phyloP scores from a whole-genome alignment of 1,140 invertebrate species.

The Ylistrum balloti region DNA sequence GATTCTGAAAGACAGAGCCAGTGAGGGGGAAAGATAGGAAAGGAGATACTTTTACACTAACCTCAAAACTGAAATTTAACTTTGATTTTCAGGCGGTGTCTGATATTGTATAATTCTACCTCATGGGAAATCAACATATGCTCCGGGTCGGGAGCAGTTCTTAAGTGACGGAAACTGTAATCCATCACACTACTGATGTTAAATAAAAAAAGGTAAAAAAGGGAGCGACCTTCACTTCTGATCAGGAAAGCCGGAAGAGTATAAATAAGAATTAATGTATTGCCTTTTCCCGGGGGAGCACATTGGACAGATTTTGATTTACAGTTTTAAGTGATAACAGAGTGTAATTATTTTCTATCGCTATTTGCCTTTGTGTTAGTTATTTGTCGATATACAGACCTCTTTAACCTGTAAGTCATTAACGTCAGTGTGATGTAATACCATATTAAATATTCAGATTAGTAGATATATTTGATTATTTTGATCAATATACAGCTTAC shows the following conservation, averaged over 20 bases:
- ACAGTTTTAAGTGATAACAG: background rate
- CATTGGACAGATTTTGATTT: constrained; percentile 17
- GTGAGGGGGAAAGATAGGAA: background rate
- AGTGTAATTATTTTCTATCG: background rate
- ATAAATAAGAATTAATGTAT: constrained; percentile 31
- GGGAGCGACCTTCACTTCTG: background rate
- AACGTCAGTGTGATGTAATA: background rate
- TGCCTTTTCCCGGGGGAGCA: background rate
- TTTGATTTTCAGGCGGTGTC: background rate
- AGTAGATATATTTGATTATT: background rate
- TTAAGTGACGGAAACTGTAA: background rate
- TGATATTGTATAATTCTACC: constrained; percentile 6
- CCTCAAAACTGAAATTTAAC: constrained; percentile 16
- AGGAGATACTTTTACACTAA: background rate
- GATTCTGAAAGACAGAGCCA: background rate
- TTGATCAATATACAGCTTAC: no score
- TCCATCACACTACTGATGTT: background rate
- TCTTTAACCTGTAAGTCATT: background rate
- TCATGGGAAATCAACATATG: constrained; percentile 16
- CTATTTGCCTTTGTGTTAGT: background rate
- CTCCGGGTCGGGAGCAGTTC: background rate
- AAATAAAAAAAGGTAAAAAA: constrained; percentile 11
- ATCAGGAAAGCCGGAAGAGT: background rate
- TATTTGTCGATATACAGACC: constrained; percentile 24
- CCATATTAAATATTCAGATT: background rate